Evolutionary conservation across 1,140 invertebrate species (phyloP), one percentile per base, ranked within the genome.

Genomic region (Euwallacea fornicatus): DNA sequence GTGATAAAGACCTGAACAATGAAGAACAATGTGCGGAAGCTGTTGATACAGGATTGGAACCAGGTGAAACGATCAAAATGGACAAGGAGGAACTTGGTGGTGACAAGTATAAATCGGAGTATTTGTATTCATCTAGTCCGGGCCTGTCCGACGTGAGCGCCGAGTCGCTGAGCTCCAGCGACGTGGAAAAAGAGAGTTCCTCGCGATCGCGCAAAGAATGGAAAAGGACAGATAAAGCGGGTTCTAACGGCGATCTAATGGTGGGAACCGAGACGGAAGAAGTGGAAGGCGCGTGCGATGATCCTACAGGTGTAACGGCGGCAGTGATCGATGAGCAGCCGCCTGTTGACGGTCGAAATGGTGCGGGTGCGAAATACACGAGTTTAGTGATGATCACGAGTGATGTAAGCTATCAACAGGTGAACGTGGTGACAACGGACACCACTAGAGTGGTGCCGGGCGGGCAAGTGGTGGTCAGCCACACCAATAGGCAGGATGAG

Each of bases 381-480:
- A 93, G 92, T 84, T 86, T 93, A 84, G 90, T 93, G 81, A 93
- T 93, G 91, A 93, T 94, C 82, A 94, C 89, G 74, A 66, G 73
- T 68, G 66, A 76, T 55, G 44, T 21, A 7, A 66, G 70, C 7
- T 85, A 85, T 72, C 83, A 85, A 55, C 85, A 87, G 74, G 89
- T 90, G 72, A 90, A 87, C 78, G 88, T 91, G 56, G 86, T 90
- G 76, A 89, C 89, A 68, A 87, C 85, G 73, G 89, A 91, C 78
- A 91, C 89, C 74, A 91, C 89, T 74, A 89, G 85, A 73, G 83
- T 90, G 71, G 84, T 90, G 78, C 86, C 87, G 73, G 69, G 69
- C 44, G 62, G 59, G 11, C 82, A 80, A 56, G 77, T 86, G 71
- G 83, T 84, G 69, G 86, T 87, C 76, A 83, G 84, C 54, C 86